phyloP scores from a whole-genome alignment of 2,113 vertebrate species.

The Pogonocichla stellata region DNA sequence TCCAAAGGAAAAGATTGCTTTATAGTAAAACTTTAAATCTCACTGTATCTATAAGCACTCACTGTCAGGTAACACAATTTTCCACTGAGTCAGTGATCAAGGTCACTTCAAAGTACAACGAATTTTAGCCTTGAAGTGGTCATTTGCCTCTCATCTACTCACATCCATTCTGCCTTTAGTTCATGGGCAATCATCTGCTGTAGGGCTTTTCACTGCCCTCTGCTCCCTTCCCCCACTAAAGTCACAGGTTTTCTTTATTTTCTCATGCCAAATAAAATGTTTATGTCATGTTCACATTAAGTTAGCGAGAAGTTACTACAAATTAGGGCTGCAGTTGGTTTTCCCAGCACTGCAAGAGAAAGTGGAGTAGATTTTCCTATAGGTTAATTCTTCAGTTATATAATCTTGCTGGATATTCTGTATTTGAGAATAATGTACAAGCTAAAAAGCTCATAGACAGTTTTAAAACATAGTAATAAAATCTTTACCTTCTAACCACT shows the following conservation, averaged over 20 bases:
- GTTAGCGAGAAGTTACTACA: background rate
- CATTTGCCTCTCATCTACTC: background rate
- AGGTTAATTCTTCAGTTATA: background rate
- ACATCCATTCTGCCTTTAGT: background rate
- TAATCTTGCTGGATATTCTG: background rate
- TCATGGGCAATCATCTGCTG: background rate
- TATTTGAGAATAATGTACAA: background rate
- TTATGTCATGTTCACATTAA: background rate
- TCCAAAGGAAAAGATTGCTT: background rate
- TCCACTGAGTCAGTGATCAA: background rate
- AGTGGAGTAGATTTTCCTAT: background rate
- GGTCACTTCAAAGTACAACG: background rate
- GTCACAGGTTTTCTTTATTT: background rate
- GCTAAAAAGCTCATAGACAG: background rate
- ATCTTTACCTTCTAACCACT: constrained; percentile 89
- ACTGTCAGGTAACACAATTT: background rate
- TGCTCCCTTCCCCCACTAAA: background rate
- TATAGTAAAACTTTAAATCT: background rate
- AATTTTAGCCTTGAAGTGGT: background rate
- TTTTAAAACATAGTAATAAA: background rate
- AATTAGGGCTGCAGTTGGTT: background rate
- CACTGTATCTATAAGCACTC: background rate
- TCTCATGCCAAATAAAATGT: background rate
- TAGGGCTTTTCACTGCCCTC: background rate
- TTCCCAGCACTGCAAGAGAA: background rate